phyloP scores from a whole-genome alignment of 1,140 invertebrate genomes.

The Thalassaphorura encarpata region DNA sequence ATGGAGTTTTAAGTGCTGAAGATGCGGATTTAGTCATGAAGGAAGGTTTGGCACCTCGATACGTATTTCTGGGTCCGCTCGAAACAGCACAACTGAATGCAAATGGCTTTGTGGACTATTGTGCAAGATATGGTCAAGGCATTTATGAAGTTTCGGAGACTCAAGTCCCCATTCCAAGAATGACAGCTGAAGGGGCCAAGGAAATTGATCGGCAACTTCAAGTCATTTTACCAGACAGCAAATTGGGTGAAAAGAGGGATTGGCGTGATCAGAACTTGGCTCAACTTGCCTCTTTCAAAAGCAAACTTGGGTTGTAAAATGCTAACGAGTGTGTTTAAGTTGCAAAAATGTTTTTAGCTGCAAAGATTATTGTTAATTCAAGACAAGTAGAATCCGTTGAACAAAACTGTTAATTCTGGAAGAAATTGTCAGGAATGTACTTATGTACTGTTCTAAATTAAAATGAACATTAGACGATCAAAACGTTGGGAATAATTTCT shows the following conservation, averaged over 20 bases:
- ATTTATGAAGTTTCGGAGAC: constrained; percentile 66
- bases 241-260: constrained; percentile 57
- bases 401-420: too few species aligned
- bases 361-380: too few species aligned
- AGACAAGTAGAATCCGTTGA: too few species aligned
- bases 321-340: too few species aligned
- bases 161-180: constrained; percentile 60
- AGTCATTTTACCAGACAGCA: constrained; percentile 59
- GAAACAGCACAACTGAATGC: constrained; percentile 94
- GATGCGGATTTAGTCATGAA: constrained; percentile 91
- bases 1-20: constrained; percentile 68
- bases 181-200: constrained; percentile 49
- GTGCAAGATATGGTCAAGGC: constrained; percentile 62
- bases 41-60: constrained; percentile 86
- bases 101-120: constrained; percentile 64
- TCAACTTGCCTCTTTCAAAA: constrained; percentile 66
- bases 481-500: too few species aligned
- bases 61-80: constrained; percentile 86
- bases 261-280: constrained; percentile 79
- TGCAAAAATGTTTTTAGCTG: too few species aligned
- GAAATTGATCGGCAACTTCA: constrained; percentile 52
- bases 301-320: neutral
- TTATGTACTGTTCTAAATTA: too few species aligned
- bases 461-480: too few species aligned
- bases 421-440: too few species aligned